Evolutionary conservation across 2,888 invertebrate genomes (phyloP).

Genomic region (Alloplasta piceator): DNA sequence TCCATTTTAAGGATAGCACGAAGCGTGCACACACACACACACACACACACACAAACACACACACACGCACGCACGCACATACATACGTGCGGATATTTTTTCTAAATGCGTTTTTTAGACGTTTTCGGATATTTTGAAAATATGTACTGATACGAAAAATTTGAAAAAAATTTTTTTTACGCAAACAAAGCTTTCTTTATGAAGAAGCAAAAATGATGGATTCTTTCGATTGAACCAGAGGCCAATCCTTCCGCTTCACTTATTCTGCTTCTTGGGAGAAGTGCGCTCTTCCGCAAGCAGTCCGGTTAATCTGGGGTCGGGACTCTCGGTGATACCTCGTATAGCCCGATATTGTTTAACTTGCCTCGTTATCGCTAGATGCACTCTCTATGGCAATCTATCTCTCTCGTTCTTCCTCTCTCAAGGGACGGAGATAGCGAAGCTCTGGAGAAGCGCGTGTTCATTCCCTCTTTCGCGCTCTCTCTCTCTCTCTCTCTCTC

Average conservation of each 20-base stretch:
- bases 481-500: constrained; percentile 64
- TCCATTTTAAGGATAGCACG: no score
- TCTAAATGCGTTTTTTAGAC: no score
- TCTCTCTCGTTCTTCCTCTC: constrained; percentile 58
- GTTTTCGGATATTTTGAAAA: no score
- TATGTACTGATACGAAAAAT: no score
- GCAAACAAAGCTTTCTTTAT: no score
- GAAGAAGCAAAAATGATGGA: no score
- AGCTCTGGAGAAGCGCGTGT: constrained; percentile 47
- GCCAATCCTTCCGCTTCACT: constrained; percentile 27
- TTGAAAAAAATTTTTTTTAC: no score
- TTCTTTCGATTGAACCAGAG: no score
- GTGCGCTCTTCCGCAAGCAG: constrained; percentile 57
- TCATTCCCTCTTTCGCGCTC: constrained; percentile 58
- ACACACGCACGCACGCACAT: no score
- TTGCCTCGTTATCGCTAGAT: constrained; percentile 82
- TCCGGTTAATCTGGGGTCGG: constrained; percentile 80
- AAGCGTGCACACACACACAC: no score
- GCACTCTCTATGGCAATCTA: constrained; percentile 81
- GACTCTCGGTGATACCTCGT: constrained; percentile 74
- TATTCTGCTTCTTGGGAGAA: constrained; percentile 34
- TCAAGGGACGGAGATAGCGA: constrained; percentile 62
- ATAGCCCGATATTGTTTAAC: constrained; percentile 83
- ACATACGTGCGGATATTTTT: no score
- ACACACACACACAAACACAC: no score